phyloP scores from a whole-genome alignment of 1,140 invertebrate genomes.

The Latrodectus geometricus region DNA sequence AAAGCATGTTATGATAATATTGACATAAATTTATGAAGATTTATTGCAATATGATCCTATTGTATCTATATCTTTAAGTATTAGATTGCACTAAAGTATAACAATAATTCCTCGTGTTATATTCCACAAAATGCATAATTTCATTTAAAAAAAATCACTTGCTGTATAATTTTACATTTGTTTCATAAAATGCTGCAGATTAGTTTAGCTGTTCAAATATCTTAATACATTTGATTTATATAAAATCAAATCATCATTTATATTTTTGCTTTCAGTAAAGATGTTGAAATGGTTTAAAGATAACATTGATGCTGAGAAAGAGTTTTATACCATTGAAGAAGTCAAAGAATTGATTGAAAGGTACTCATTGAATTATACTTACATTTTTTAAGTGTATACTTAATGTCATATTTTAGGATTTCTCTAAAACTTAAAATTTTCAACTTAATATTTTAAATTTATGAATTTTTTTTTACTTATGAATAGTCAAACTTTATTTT shows the following conservation, averaged over 20 bases:
- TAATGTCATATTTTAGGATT: background rate
- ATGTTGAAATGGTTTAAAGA: constrained; percentile 39
- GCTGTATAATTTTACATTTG: too few species aligned
- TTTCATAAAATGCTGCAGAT: too few species aligned
- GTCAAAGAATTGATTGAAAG: constrained; percentile 29
- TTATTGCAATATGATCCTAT: too few species aligned
- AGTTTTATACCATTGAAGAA: constrained; percentile 19
- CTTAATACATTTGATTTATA: too few species aligned
- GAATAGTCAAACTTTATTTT: background rate
- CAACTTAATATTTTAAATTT: background rate
- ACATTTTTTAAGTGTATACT: background rate
- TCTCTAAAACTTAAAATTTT: background rate
- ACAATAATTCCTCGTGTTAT: too few species aligned
- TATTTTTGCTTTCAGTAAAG: constrained; percentile 35
- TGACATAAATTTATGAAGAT: too few species aligned
- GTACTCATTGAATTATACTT: background rate
- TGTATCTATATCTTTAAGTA: too few species aligned
- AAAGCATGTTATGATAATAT: too few species aligned
- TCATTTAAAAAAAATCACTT: too few species aligned
- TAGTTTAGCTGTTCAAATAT: too few species aligned
- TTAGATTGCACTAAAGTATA: too few species aligned
- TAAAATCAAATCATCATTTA: background rate
- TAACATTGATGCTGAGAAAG: constrained; percentile 36
- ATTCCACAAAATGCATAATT: too few species aligned
- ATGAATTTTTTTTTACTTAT: background rate